Base-by-base conservation (phyloP, 2,888 invertebrate species). In the Rotaria macrura region DNA sequence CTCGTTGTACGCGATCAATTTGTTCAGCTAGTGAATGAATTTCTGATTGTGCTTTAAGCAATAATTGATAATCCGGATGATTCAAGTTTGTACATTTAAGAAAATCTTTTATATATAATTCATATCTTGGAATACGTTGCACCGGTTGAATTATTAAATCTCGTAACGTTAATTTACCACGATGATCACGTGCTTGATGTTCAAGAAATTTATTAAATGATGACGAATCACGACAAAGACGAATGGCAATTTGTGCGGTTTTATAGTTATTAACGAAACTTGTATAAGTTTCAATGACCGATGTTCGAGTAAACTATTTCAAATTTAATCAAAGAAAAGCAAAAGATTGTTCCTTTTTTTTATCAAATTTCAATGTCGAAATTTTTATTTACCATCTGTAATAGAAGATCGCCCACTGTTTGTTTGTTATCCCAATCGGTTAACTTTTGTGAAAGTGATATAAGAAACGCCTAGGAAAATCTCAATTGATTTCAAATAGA, bases 1-100 rank as follows among this genome's bases (percentile, higher is more conserved):
- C 86, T 65, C 90, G 89, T 65, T 89, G 95, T 83, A 92, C 91
- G 89, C 95, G 95, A 91, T 97, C 96, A 89, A 98, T 96, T 90
- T 95, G 94, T 87, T 96, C 93, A 83, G 97, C 93, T 88, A 97
- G 93, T 87, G 95, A 95, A 90, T 96, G 96, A 57, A 97, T 94
- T 89, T 95, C 94, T 88, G 94, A 94, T 89, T 96, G 94, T 5
- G 96, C 96, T 88, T 95, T 86, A 47, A 43, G 49, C 25, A 86
- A 72, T 57, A 49, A 43, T 29, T 84, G 52, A 83, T 55, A 83
- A 79, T 86, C 86, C 0, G 84, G 84, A 72, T 86, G 86, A 79
- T 86, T 84, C 25, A 52, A 40, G 47, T 83, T 83, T 43, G 86
- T 86, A 38, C 85, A 86, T 84, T 86, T 85, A n/a, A 86, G 43